Base-by-base conservation (phyloP, 1,140 invertebrate genomes). In the Melitaea cinxia region DNA sequence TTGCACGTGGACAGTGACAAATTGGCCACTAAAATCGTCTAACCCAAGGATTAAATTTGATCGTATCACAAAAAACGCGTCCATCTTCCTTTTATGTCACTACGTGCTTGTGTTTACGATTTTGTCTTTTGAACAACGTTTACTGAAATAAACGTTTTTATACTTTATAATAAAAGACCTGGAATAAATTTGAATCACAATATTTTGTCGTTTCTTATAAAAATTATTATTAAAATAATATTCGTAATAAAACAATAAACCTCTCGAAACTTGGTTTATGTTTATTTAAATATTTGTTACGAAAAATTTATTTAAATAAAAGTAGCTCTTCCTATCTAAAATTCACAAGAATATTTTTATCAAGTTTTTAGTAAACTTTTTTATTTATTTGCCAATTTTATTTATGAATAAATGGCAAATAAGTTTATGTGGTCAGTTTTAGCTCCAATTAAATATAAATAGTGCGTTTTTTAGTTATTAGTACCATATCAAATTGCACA, bases 1-100 rank as follows among this genome's bases (percentile, higher is more conserved):
- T 28, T n/a, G n/a, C 26, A 42, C 37, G 17, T 63, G 37, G 60
- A 63, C 60, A 55, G 52, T 63, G 60, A 63, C 60, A 63, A 66
- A 65, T 59, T 58, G 35, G 65, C 42, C 4, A 17, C 15, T 47
- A 19, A 35, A 60, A 37, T 23, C 30, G 35, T 49, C 19, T 15
- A 15, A 24, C 12, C 9, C 59, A 54, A 62, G 50, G 33, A 21
- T 26, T n/a, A 52, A 61, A 21, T n/a, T n/a, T 52, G 47, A 61
- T 61, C 47, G 49, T 61, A 61, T 53, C 58, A 2, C 19, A 14
- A 53, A 21, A 62, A 52, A 21, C 26, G n/a, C 28, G 52, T 54
- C 35, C 6, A 33, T 54, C 28, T 54, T 54, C 52, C 0, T 54
- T 15, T 23, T 6, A 6, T 14, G 17, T 37, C 9, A 2, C 35